Base-by-base conservation (phyloP, 2,113 vertebrate genomes). In the Tricholaema leucomelas region DNA sequence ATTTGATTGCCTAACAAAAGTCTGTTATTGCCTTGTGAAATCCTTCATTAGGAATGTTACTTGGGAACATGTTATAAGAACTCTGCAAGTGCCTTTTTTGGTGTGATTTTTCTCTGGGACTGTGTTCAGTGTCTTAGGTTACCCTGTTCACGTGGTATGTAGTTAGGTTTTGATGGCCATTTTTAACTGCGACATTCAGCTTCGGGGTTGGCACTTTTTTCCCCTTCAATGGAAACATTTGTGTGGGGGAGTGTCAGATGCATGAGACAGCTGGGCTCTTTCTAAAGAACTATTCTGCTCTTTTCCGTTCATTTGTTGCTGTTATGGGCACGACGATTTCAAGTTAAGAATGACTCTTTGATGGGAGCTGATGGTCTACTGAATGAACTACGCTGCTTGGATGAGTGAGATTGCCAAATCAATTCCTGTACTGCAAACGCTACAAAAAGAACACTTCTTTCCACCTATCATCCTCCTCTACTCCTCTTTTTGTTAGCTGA, bases 261-360 rank as follows among this genome's bases (percentile, higher is more conserved):
- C 87, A 87, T 59, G 88, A 80, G 92, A 64, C 93, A 96, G 84
- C 96, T 96, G 95, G 84, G 78, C 88, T 82, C 12, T 61, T 93
- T 96, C 91, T 96, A 94, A 96, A 96, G 96, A 87, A 74, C 81
- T 76, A 71, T 94, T 96, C 93, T 96, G 75, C 96, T 83, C 93
- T 74, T 96, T 96, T 95, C 93, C 96, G 92, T 96, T 95, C 91
- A 82, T 87, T 94, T 96, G 88, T 88, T 73, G 85, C 91, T 88
- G 70, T 80, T 90, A 63, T 9, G 71, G 93, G 91, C 87, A 79
- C 67, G 78, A 91, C 67, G 93, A 77, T 92, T 74, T 88, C 55
- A 7, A 79, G n/a, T 63, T 93, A 93, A 96, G 95, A 95, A 95
- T 95, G 85, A 88, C 76, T 91, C 93, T 96, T 96, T 96, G 94